Evolutionary conservation across 2,797 vertebrate species (phyloP).

Genomic region (Lepilemur ruficaudatus): DNA sequence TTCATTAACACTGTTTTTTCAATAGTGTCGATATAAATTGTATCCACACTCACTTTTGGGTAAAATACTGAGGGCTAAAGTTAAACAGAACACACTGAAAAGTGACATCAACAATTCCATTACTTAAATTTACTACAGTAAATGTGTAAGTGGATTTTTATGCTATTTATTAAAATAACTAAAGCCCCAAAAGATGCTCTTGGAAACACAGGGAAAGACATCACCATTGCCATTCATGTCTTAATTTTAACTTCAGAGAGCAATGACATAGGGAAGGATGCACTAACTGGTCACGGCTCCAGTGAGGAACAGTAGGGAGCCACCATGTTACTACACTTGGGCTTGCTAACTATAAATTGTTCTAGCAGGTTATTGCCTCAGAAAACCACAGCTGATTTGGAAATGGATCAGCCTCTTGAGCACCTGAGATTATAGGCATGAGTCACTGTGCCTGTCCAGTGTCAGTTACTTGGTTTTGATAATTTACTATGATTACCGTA

Average conservation of each 20-base stretch:
- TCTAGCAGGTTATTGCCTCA: not conserved
- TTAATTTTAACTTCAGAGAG: not conserved
- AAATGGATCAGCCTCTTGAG: not conserved
- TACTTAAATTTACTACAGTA: not conserved
- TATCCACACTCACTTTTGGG: not conserved
- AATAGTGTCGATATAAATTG: not conserved
- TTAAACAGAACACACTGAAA: not conserved
- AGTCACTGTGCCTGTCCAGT: not conserved
- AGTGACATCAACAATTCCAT: not conserved
- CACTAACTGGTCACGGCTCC: not conserved
- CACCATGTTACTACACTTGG: not conserved
- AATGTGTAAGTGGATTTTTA: not conserved
- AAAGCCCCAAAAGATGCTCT: not conserved
- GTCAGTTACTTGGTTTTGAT: slow-evolving; percentile 14
- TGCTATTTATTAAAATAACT: slow-evolving; percentile 25
- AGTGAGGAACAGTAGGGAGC: not conserved
- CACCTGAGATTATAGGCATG: not conserved
- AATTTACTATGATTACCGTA: not conserved
- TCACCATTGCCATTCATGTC: not conserved
- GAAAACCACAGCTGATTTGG: not conserved
- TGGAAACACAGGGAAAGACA: not conserved
- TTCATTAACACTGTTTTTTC: not conserved
- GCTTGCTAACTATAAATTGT: not conserved
- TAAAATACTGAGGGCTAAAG: not conserved
- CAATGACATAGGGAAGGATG: not conserved